Evolutionary conservation across 2,888 invertebrate genomes (phyloP).

Genomic region (Emesis furor): DNA sequence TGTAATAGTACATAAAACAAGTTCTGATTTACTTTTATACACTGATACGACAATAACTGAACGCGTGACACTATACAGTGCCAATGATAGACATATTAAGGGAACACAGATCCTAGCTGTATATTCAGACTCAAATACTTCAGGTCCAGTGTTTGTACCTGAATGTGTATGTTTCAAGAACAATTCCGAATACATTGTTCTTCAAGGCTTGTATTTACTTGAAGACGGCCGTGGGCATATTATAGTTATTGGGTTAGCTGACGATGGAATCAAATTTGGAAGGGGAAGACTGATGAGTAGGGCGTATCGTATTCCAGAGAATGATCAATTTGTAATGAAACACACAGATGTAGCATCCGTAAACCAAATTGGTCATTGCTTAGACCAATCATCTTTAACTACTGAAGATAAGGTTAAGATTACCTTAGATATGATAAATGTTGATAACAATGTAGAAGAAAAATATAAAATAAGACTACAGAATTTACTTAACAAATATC

Average conservation of each 20-base stretch:
- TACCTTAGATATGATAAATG: no score
- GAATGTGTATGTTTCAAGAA: background rate
- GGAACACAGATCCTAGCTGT: background rate
- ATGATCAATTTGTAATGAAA: no score
- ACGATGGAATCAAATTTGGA: conserved; percentile 49
- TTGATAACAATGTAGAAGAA: no score
- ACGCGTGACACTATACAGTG: background rate
- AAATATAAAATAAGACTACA: no score
- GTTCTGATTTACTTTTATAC: background rate
- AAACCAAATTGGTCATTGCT: no score
- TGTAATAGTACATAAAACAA: no score
- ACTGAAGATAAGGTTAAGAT: no score
- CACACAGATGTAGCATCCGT: no score
- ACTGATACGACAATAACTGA: background rate
- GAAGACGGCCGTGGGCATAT: background rate
- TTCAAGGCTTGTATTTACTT: background rate
- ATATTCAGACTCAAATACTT: background rate
- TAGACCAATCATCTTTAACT: no score
- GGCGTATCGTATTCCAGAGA: no score
- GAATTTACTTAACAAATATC: no score
- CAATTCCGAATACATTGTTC: background rate
- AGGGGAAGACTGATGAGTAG: no score
- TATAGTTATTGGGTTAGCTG: background rate
- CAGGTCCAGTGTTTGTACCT: background rate
- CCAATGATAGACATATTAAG: background rate